Percentiles rank a stretch among this genome's conserved stretches.
These are phyloP conservation scores for Clunio marinus DNA, from an alignment of 2,888 invertebrate genomes.

Conservation along the genomic window DNA sequence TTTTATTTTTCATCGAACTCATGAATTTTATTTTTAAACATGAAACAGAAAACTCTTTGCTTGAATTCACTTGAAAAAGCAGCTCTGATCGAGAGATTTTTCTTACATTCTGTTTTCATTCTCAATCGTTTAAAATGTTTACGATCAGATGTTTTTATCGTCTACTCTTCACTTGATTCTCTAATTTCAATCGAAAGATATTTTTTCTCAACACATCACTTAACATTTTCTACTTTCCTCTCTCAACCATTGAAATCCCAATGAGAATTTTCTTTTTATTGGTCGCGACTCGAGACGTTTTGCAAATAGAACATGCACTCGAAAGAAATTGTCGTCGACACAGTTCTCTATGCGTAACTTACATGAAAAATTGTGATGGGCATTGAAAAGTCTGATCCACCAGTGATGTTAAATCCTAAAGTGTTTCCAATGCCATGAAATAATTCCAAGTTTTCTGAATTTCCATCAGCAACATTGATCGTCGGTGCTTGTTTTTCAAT, in stretches of 20 bases:
- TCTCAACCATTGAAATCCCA: constrained; percentile 19
- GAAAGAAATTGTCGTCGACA: not conserved
- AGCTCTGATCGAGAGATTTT: constrained; percentile 12
- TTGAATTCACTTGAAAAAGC: not conserved
- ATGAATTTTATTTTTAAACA: constrained; percentile 1
- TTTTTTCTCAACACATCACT: not conserved
- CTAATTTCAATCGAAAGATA: not conserved
- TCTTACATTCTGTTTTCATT: not conserved
- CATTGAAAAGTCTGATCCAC: constrained; percentile 52
- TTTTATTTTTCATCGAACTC: not conserved
- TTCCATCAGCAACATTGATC: not conserved
- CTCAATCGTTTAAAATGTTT: constrained; percentile 29
- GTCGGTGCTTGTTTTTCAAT: constrained; percentile 33
- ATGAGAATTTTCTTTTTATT: constrained; percentile 11
- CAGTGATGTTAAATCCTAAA: constrained; percentile 52
- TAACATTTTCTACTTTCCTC: constrained; percentile 14
- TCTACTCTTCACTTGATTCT: constrained; percentile 11
- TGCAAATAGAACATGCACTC: constrained; percentile 20
- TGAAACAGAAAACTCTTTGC: no score
- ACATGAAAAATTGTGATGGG: constrained; percentile 53
- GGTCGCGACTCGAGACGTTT: not conserved
- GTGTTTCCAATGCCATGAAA: constrained; percentile 36
- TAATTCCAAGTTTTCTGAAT: constrained; percentile 21
- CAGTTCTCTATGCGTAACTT: constrained; percentile 40
- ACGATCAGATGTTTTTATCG: constrained; percentile 29